Base-by-base conservation (phyloP, 2,113 vertebrate species). In the Suricata suricatta region DNA sequence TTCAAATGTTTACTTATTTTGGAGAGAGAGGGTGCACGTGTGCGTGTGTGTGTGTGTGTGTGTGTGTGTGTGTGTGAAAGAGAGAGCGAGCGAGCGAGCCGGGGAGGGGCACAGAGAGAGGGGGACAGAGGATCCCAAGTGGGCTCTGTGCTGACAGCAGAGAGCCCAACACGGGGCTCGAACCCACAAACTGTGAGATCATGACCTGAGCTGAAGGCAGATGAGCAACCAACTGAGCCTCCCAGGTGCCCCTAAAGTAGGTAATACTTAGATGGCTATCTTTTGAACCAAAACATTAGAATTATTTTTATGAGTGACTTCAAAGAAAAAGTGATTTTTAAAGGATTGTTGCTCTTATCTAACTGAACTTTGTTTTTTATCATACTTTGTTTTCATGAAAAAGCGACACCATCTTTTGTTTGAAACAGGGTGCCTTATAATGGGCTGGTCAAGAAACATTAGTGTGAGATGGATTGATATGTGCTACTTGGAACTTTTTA, bases 401-500 rank as follows among this genome's bases (percentile, higher is more conserved):
- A 85, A 72, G 79, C 63, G 60, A 7, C 19, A 31, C 25, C 38
- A 85, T 81, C 44, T 83, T 97, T 93, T 95, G 54, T 93, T 95
- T 95, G 91, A 93, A 89, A 68, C 90, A 93, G 92, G 31, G 41
- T 52, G 83, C 23, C 25, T 86, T 96, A 72, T 50, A 38, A 57
- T 71, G 84, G 66, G 21, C 52, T 95, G 88, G 89, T 16, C 2
- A 90, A 25, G 93, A 84, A 96, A 86, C 96, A 50, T 76, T 84
- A 57, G 52, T 38, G 92, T 95, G 64, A 87, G 91, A 76, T 16
- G 63, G 11, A 90, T 14, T 76, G 79, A 80, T 90, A 64, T 68
- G 41, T 95, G 31, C 68, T 96, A 89, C 77, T 91, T 74, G 27
- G 13, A 95, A 95, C 80, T 88, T 93, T 92, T 86, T 88, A 81